Conservation (phyloP, 2,113 vertebrate species). For the Mormoops blainvillei region DNA sequence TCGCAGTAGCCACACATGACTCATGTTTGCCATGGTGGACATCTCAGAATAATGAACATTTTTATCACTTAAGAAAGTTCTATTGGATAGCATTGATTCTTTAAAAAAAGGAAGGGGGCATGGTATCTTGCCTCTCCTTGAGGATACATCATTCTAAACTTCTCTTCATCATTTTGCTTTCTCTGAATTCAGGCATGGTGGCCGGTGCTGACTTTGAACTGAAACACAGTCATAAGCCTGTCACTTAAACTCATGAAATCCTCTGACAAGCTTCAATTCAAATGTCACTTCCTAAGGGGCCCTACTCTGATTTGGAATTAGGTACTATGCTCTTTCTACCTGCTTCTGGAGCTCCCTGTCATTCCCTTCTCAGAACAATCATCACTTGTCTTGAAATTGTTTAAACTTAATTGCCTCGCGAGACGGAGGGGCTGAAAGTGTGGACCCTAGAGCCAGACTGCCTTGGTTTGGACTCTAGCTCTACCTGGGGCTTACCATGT, state of each 20-base stretch:
- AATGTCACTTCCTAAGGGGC: background rate
- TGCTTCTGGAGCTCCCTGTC: background rate
- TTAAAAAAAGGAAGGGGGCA: background rate
- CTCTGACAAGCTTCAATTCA: background rate
- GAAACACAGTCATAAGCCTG: rapidly evolving
- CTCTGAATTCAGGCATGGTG: background rate
- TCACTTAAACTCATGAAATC: no score
- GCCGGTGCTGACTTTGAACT: background rate
- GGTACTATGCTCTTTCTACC: no score
- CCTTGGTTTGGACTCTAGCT: background rate
- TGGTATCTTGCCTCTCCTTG: background rate
- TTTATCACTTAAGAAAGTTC: background rate
- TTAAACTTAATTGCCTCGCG: background rate
- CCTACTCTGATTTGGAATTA: background rate
- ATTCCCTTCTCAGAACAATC: background rate
- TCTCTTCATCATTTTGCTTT: background rate
- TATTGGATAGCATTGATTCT: no score
- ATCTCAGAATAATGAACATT: background rate
- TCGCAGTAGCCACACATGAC: background rate
- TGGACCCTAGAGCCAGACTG: background rate
- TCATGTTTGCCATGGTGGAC: rapidly evolving
- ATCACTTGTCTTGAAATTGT: background rate
- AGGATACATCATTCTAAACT: background rate
- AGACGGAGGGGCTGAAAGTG: background rate
- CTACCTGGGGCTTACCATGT: background rate